These are phyloP conservation scores for Clepsis dumicolana DNA, from an alignment of 2,888 invertebrate genomes.

Conservation along the genomic window DNA sequence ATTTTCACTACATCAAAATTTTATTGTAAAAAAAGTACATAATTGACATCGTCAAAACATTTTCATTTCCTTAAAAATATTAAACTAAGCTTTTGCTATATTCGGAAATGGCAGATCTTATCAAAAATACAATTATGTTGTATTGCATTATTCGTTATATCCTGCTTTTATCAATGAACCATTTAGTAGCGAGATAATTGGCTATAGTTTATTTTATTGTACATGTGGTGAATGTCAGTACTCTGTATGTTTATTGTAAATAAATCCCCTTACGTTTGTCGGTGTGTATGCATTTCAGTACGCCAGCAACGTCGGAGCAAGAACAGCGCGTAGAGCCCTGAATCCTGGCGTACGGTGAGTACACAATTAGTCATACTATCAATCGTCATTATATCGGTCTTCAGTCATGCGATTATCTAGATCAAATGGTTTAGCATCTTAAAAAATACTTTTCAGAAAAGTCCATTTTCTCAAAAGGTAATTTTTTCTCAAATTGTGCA, in stretches of 20 bases:
- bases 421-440: background rate
- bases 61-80: too few species aligned
- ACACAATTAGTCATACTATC: background rate
- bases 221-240: slow-evolving; percentile 58
- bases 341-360: slow-evolving; percentile 73
- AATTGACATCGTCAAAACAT: too few species aligned
- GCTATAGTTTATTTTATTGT: background rate
- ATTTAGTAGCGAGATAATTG: background rate
- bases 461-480: too few species aligned
- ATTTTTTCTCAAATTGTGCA: too few species aligned
- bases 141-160: too few species aligned
- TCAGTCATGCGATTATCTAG: background rate
- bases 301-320: slow-evolving; percentile 96
- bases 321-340: slow-evolving; percentile 91
- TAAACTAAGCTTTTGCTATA: too few species aligned
- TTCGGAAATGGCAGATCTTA: too few species aligned
- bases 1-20: slow-evolving; percentile 47
- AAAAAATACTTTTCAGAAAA: too few species aligned
- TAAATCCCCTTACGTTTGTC: slow-evolving; percentile 69
- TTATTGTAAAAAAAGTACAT: too few species aligned
- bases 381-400: background rate
- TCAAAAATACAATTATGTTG: too few species aligned
- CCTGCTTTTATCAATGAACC: background rate
- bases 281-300: slow-evolving; percentile 90
- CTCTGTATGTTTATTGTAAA: slow-evolving; percentile 56